Conservation (phyloP, 2,797 vertebrate species). For the Holocentrus rufus region DNA sequence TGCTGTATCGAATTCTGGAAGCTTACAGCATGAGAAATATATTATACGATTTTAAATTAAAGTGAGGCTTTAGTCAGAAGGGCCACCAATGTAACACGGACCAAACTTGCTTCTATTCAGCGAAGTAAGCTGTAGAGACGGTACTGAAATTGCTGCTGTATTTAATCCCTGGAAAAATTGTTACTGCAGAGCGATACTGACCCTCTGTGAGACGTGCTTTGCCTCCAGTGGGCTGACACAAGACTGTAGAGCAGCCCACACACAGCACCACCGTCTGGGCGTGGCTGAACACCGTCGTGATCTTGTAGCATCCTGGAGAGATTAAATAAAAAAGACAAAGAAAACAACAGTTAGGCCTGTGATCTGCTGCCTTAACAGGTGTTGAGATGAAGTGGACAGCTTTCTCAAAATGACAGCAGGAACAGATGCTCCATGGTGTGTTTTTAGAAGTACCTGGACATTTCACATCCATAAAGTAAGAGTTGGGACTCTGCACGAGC, state of each 20-base stretch:
- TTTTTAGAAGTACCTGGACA: conserved; percentile 85
- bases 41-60: background rate
- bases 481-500: conserved; percentile 94
- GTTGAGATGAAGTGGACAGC: background rate
- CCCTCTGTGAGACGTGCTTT: conserved; percentile 99
- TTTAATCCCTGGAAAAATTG: background rate
- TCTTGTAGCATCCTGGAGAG: conserved; percentile 94
- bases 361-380: no score
- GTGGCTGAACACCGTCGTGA: conserved; percentile 98
- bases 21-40: no score
- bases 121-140: background rate
- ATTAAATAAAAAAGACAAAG: background rate
- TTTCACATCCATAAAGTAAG: conserved; percentile 96
- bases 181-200: conserved; percentile 62
- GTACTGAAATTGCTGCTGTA: background rate
- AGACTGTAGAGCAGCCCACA: conserved; percentile 94
- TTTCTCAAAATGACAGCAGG: background rate
- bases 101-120: background rate
- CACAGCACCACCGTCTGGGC: conserved; percentile 96
- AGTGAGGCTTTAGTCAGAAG: background rate
- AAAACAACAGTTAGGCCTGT: background rate
- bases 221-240: conserved; percentile 98
- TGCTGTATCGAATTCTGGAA: no score
- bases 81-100: background rate
- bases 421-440: no score